These are phyloP conservation scores for Drosophila repleta DNA, from an alignment of 1,140 invertebrate genomes.

Conservation along the genomic window DNA sequence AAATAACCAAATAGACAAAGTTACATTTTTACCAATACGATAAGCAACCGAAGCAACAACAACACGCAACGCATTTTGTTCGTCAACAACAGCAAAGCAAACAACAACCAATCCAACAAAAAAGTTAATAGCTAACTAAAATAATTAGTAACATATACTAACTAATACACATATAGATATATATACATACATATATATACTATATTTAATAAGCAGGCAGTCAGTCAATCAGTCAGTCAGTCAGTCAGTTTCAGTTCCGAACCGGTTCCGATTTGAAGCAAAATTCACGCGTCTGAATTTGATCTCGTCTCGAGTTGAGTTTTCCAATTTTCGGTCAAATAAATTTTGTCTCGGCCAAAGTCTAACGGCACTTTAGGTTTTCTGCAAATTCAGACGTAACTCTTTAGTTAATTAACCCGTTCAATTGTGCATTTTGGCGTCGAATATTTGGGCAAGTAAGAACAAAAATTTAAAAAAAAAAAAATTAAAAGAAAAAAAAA, in stretches of 20 bases:
- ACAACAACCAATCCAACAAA: constrained; percentile 48
- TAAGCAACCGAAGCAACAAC: constrained; percentile 44
- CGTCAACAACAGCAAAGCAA: constrained; percentile 53
- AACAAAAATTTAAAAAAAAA: constrained; percentile 8
- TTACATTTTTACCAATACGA: constrained; percentile 72
- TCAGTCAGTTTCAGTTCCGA: constrained; percentile 57
- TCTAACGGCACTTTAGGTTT: constrained; percentile 68
- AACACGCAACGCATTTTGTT: constrained; percentile 68
- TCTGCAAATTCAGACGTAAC: constrained; percentile 81
- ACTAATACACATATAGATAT: constrained; percentile 23
- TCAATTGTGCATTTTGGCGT: constrained; percentile 72
- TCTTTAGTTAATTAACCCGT: constrained; percentile 67
- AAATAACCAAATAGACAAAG: constrained; percentile 80
- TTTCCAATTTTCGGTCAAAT: constrained; percentile 56
- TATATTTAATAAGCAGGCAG: constrained; percentile 47
- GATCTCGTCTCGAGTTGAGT: constrained; percentile 68
- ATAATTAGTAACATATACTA: constrained; percentile 32
- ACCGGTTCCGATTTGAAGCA: constrained; percentile 75
- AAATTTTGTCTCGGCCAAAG: constrained; percentile 45
- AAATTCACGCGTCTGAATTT: constrained; percentile 83
- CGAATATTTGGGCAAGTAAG: constrained; percentile 54
- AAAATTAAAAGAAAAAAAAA: constrained; percentile 31
- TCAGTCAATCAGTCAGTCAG: constrained; percentile 48
- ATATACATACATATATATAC: constrained; percentile 1
- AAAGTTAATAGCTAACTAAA: constrained; percentile 12